Base-by-base conservation (phyloP, 2,797 vertebrate species). In the Pagetopsis macropterus region DNA sequence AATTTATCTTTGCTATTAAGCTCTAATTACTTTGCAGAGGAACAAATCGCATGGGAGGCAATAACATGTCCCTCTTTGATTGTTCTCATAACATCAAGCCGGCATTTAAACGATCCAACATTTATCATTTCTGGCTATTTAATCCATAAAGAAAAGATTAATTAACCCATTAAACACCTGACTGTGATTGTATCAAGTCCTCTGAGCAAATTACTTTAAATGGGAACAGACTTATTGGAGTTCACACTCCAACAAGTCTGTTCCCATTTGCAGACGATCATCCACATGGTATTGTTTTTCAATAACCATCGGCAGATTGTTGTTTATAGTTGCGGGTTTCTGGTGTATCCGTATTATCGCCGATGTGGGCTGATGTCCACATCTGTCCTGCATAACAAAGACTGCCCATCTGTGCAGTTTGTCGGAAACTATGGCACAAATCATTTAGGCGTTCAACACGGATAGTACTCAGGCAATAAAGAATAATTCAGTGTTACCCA, bases 321-420 rank as follows among this genome's bases (percentile, higher is more conserved):
- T 72, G 77, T 76, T 65, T 55, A 58, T 83, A 78, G 81, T 82
- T 75, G 59, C 76, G 67, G 62, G 76, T 90, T 88, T 81, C 72
- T 89, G 23, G 43, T 81, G 72, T 78, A 56, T 76, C 77, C 27
- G 50, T 62, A 68, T 84, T 77, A 68, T 82, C 58, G 69, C 45
- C 48, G 64, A 70, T 71, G 58, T 70, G 23, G 44, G 44, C 60
- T 48, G 59, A 55, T 12, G 60, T 21, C 21, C 21, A 21, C 21
- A 21, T 21, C 21, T 21, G 21, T 66, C 19, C 23, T 75, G 79
- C 77, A 84, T 71, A 80, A 70, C 69, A 86, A 88, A 66, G 64
- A 64, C 69, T 11, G 52, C 23, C 83, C 87, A 86, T 90, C 88
- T 92, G 84, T 91, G 87, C 79, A 63, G 71, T 90, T 85, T 75